phyloP scores from a whole-genome alignment of 2,888 invertebrate species.

The Gastracanthus pulcherrimus region DNA sequence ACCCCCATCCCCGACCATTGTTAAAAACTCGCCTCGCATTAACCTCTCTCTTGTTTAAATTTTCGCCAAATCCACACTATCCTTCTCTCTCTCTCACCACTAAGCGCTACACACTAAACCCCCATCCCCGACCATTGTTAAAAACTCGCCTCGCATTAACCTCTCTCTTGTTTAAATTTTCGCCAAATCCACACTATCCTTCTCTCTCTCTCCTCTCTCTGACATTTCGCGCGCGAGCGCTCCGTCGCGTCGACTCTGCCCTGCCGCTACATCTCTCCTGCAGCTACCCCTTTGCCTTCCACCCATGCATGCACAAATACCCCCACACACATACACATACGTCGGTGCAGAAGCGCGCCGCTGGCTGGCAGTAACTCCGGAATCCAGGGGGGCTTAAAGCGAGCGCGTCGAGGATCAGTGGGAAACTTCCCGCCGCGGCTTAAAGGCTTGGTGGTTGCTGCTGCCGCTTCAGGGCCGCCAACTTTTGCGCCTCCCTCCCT shows the following conservation, averaged over 20 bases:
- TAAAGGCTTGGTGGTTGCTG: constrained; percentile 77
- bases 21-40: constrained; percentile 54
- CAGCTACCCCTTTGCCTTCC: background rate
- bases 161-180: constrained; percentile 37
- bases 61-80: too few relatives aligned
- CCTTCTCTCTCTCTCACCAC: too few relatives aligned
- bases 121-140: too few relatives aligned
- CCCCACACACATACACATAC: background rate
- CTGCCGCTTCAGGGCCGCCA: constrained; percentile 69
- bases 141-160: constrained; percentile 53
- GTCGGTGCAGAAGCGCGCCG: constrained; percentile 66
- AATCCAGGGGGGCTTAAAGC: constrained; percentile 75
- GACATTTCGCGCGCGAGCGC: constrained; percentile 12
- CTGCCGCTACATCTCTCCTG: background rate
- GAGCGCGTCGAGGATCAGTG: constrained; percentile 75
- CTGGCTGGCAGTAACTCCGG: constrained; percentile 76
- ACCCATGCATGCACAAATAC: constrained; percentile 18
- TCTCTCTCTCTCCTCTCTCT: too few relatives aligned
- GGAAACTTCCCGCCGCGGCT: constrained; percentile 77
- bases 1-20: too few relatives aligned
- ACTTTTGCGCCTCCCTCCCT: constrained; percentile 70
- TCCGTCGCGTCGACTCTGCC: background rate
- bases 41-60: constrained; percentile 40
- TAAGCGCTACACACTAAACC: too few relatives aligned
- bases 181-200: constrained; percentile 14